Base-by-base conservation (phyloP, 2,888 invertebrate genomes). In the Drosophila mayaguana region DNA sequence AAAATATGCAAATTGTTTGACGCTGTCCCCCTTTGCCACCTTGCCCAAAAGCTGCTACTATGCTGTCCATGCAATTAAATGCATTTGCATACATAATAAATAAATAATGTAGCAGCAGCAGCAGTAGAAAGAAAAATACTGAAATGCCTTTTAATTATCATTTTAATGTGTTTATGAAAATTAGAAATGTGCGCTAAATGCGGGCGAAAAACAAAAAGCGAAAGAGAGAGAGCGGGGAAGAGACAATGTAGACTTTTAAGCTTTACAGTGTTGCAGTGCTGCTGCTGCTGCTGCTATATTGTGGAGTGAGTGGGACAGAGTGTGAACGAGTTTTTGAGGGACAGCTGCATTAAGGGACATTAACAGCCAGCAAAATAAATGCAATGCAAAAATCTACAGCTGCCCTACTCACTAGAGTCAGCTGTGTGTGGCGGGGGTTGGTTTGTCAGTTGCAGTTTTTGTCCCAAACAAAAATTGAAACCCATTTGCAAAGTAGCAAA, bases 41-140 rank as follows among this genome's bases (percentile, higher is more conserved):
- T 8, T 38, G 36, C 51, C 51, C 22, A 36, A 36, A 55, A 42
- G 55, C 16, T 18, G 20, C 48, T 48, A 57, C 62, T 46, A 51
- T 67, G 78, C 71, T 70, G 61, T 66, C 76, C 72, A 65, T 76
- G 90, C 90, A 91, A 91, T 90, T 90, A 91, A 89, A 91, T 90
- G 89, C 87, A 91, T 91, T 89, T 91, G 91, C 90, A 89, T 91
- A 84, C 83, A 89, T 83, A 89, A 91, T 91, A 86, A 88, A 84
- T 84, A 84, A 84, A 90, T 83, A 90, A 86, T 86, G 86, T 73
- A 77, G 77, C 78, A 81, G 72, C 74, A 71, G 60, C 65, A 78
- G 25, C 25, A 71, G 60, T 65, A 76, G 67, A 46, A 75, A 48
- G 34, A 40, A 65, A 53, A 74, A 81, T 48, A 42, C 62, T 43